Conservation (phyloP, 2,888 invertebrate genomes). For the Tiliacea aurago region DNA sequence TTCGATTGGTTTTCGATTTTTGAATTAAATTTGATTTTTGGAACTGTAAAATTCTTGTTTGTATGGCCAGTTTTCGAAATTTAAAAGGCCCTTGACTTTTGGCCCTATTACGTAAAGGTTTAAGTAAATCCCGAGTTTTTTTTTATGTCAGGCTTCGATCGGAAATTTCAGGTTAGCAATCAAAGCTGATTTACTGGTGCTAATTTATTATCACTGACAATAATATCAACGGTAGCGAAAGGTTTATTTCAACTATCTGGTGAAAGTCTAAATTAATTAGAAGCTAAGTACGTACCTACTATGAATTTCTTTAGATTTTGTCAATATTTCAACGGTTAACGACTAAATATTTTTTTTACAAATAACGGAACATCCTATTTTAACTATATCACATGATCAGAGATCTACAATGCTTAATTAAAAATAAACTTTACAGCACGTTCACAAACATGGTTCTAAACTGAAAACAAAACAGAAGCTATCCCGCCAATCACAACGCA, state of each 20-base stretch:
- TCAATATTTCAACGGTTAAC: background rate
- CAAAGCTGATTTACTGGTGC: background rate
- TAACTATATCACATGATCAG: background rate
- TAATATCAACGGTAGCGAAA: background rate
- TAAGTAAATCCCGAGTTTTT: background rate
- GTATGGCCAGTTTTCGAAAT: background rate
- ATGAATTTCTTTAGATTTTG: background rate
- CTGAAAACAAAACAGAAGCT: constrained; percentile 41
- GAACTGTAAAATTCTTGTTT: background rate
- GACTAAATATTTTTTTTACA: background rate
- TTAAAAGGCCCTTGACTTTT: background rate
- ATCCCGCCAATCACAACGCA: constrained; percentile 23
- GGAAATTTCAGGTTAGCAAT: background rate
- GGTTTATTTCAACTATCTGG: background rate
- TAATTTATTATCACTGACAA: background rate
- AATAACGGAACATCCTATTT: background rate
- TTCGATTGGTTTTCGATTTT: constrained; percentile 53
- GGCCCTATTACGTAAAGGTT: background rate
- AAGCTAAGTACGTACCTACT: background rate
- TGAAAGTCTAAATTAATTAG: background rate
- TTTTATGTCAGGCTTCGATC: background rate
- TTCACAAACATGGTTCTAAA: constrained; percentile 13
- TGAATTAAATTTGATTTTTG: constrained; percentile 36
- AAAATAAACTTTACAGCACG: background rate
- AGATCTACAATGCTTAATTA: background rate